Evolutionary conservation across 2,113 vertebrate genomes (phyloP), one percentile per base, ranked within the genome.

Genomic region (Eolophus roseicapilla): DNA sequence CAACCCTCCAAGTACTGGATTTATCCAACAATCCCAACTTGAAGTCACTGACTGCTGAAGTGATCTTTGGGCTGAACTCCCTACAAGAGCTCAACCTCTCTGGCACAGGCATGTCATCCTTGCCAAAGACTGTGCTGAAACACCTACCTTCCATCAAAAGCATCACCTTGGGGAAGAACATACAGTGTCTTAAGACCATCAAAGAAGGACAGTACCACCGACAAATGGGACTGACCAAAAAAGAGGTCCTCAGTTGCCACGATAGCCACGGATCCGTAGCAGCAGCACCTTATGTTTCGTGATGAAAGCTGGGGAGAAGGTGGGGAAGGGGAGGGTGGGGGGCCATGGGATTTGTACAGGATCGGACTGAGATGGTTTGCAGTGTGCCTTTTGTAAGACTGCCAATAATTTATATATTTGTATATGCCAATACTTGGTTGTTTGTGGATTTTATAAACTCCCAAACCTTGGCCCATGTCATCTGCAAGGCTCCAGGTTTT

Each of bases 21-120:
- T 97, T 99, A 27, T 99, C 99, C 7, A 98, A 97, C 95, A 99
- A 99, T 92, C 97, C 96, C 8, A 95, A 97, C 25, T 96, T 99
- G 31, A 98, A 97, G 65, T 97, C 95, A 21, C 89, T 99, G 46
- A 96, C 92, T 47, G 95, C 98, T 2, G 98, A 98, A 19, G 98
- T 99, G 12, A 98, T 99, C 76, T 98, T 95, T 4, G 98, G 98
- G 74, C 97, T 99, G 52, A 96, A 92, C 49, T 98, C 99, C 25
- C 95, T 99, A 64, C 99, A 99, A 64, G 99, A 99, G 92, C 98
- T 99, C 86, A 98, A 99, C 87, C 96, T 99, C 89, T 98, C 98
- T 0, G 98, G 98, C 84, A 99, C 99, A 2, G 98, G 97, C 0
- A 63, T 99, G 81, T 87, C 83, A 0, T 97, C 98, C 11, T 96